phyloP scores from a whole-genome alignment of 2,888 invertebrate genomes.

The Cinara cedri region DNA sequence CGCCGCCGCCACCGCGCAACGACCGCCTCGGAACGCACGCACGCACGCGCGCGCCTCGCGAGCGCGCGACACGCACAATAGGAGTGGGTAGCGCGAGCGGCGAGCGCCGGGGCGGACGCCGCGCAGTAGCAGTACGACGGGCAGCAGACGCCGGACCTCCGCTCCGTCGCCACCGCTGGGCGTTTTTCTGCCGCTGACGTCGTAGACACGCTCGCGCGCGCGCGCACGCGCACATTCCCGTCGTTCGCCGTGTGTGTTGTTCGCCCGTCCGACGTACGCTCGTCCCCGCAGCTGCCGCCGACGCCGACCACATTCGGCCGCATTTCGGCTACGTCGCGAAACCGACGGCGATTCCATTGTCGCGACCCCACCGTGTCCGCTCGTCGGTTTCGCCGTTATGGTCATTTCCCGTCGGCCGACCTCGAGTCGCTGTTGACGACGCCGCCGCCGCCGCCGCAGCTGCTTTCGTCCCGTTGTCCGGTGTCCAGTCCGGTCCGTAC shows the following conservation, averaged over 20 bases:
- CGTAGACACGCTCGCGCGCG: no score
- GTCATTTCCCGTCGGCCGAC: background rate
- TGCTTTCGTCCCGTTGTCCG: no score
- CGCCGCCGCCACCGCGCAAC: background rate
- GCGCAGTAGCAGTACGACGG: background rate
- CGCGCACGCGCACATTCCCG: no score
- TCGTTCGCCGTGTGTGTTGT: background rate
- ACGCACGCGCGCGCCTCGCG: background rate
- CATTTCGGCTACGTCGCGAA: background rate
- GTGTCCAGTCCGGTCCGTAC: no score
- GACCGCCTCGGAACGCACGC: background rate
- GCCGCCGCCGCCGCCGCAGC: background rate
- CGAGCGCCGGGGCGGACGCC: background rate
- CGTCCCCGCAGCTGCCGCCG: background rate
- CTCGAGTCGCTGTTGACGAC: background rate
- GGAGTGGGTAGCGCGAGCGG: no score
- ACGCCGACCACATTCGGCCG: background rate
- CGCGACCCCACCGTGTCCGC: background rate
- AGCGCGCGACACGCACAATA: background rate
- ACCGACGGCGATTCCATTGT: background rate
- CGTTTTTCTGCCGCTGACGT: slow-evolving; percentile 1
- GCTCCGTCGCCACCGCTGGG: background rate
- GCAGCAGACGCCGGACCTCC: background rate
- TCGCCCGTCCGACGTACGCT: background rate
- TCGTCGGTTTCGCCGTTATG: background rate